Evolutionary conservation across 2,797 vertebrate genomes (phyloP).

Genomic region (Danionella dracula): DNA sequence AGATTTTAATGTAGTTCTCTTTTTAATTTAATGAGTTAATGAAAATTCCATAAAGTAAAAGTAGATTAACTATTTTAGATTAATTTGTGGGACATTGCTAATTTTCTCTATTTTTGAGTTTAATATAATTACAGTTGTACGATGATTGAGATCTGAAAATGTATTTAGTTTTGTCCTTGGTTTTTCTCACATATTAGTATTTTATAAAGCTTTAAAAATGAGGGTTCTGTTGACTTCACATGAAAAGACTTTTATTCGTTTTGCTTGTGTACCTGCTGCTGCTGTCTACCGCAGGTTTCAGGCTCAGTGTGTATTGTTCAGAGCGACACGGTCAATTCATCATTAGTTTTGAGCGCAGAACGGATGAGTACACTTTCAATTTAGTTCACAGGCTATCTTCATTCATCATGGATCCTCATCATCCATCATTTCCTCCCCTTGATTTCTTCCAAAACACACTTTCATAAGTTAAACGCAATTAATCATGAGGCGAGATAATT

Average conservation of each 20-base stretch:
- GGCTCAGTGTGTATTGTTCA: slow-evolving; percentile 85
- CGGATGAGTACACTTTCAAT: slow-evolving; percentile 99
- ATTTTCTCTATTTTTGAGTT: too few relatives aligned
- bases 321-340: slow-evolving; percentile 98
- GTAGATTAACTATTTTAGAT: too few relatives aligned
- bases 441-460: slow-evolving; percentile 82
- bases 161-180: too few relatives aligned
- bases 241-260: background rate
- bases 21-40: too few relatives aligned
- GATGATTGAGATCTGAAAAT: too few relatives aligned
- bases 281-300: slow-evolving; percentile 73
- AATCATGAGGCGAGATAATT: slow-evolving; percentile 94
- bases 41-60: too few relatives aligned
- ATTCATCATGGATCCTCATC: slow-evolving; percentile 90
- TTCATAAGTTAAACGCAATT: slow-evolving; percentile 95
- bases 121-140: too few relatives aligned
- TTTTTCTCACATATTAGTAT: too few relatives aligned
- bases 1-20: too few relatives aligned
- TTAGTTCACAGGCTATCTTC: slow-evolving; percentile 97
- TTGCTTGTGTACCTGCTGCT: slow-evolving; percentile 59
- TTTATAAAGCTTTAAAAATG: too few relatives aligned
- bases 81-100: too few relatives aligned
- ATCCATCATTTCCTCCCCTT: slow-evolving; percentile 89
- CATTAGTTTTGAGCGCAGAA: slow-evolving; percentile 95
- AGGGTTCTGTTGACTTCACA: too few relatives aligned